Evolutionary conservation across 2,888 invertebrate species (phyloP), one percentile per base, ranked within the genome.

Genomic region (Mesopsocus fuscifrons): DNA sequence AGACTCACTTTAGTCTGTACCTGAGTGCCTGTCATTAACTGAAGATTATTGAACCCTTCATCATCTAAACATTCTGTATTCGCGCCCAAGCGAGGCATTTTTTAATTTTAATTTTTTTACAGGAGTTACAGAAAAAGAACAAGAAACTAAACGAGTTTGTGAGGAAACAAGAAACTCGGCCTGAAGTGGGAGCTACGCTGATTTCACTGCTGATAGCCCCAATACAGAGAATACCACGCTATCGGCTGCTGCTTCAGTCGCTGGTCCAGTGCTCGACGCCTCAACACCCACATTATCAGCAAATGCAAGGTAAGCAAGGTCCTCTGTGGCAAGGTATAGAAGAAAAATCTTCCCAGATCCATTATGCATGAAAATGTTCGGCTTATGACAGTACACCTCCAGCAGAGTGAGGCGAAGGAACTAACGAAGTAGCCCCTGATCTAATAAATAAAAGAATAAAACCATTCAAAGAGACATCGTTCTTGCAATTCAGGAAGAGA

Each of bases 191-290:
- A 49, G 67, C 66, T 32, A 80, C 78, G 55, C 58, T 83, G 3
- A 72, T 76, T 45, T 72, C 82, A 0, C 61, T 83, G 32, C 63
- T 83, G 49, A 83, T 83, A 49, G 72, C 74, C 2, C 83, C 83
- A 11, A 77, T 84, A 51, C 83, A 84, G 57, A 64, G 83, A 52
- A 69, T 84, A 41, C 83, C 83, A 1, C 67, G 82, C 41, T 83
- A 83, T 56, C 73, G 76, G 52, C 61, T 83, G 34, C 60, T 83
- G 11, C 59, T 83, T 41, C 71, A 74, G 53, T 77, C 81, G 56
- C 67, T 83, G 6, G 52, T 77, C 21, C 62, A 68, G 20, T 68
- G 73, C 49, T 75, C 77, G 1, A 59, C 67, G 33, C 58, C 59
- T 13, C 63, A 64, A 9, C 71, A 76, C 54, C 59, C 62, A 32